These are phyloP conservation scores for Phasia obesa DNA, from an alignment of 2,888 invertebrate genomes.

Conservation along the genomic window DNA sequence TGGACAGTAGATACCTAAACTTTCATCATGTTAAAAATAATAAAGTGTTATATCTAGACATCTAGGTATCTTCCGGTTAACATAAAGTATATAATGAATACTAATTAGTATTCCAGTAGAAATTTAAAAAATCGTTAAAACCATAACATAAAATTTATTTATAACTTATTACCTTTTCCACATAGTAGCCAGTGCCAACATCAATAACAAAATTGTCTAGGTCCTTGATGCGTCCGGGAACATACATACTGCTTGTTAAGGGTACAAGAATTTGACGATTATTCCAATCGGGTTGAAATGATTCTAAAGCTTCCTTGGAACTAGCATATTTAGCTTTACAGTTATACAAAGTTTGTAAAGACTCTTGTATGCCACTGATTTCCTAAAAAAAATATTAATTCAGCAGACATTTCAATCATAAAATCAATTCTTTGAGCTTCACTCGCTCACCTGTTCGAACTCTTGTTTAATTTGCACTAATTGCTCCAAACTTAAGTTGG, in stretches of 20 bases:
- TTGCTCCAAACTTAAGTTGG: constrained; percentile 90
- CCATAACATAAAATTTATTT: no score
- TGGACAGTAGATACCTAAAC: no score
- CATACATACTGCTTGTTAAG: constrained; percentile 98
- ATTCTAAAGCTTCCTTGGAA: constrained; percentile 92
- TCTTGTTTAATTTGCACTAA: constrained; percentile 93
- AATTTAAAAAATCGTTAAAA: no score
- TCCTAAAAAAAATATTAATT: constrained; percentile 85
- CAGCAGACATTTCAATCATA: constrained; percentile 27
- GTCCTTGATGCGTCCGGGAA: constrained; percentile 93
- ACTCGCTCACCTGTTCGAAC: constrained; percentile 88
- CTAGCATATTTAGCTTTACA: constrained; percentile 95
- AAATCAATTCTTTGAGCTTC: constrained; percentile 32
- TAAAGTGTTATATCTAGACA: no score
- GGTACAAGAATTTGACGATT: constrained; percentile 96
- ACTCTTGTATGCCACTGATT: constrained; percentile 93
- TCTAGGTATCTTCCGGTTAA: no score
- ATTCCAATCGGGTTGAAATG: constrained; percentile 89
- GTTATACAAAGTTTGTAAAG: constrained; percentile 93
- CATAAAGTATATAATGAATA: no score
- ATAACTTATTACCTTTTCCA: constrained; percentile 90
- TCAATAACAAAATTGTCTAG: constrained; percentile 95
- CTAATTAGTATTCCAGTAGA: no score
- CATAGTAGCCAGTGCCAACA: constrained; percentile 98
- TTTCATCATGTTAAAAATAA: no score